These are phyloP conservation scores for Chloroceryle amazona DNA, from an alignment of 2,797 vertebrate genomes.

Conservation along the genomic window DNA sequence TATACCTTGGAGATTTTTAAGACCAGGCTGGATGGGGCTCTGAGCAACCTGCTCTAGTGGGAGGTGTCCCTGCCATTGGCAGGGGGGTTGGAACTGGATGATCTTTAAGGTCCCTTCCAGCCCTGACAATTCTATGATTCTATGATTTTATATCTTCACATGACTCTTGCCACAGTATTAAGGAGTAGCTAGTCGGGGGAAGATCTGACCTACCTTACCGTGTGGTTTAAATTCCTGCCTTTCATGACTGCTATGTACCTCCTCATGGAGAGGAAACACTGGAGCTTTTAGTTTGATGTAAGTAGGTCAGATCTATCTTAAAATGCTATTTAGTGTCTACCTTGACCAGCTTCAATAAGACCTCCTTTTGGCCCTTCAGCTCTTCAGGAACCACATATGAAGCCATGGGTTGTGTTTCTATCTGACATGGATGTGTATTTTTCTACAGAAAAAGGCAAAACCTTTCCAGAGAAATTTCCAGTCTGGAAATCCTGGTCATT, in stretches of 20 bases:
- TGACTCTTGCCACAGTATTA: neutral
- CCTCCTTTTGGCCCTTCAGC: neutral
- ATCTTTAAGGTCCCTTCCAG: no score
- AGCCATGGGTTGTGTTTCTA: neutral
- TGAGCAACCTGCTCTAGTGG: no score
- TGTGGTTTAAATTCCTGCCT: neutral
- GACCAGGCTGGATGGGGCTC: no score
- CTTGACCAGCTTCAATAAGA: neutral
- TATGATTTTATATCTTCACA: neutral
- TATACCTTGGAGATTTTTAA: no score
- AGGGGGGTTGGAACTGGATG: no score
- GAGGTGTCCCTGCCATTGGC: no score
- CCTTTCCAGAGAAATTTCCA: constrained; percentile 13
- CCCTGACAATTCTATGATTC: no score
- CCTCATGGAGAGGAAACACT: neutral
- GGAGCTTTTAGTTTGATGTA: neutral
- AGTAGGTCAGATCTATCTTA: neutral
- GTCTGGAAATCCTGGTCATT: neutral
- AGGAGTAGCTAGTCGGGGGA: neutral
- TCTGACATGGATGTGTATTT: neutral
- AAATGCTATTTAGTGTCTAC: neutral
- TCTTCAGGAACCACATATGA: neutral
- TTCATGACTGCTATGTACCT: neutral
- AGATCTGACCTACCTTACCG: neutral
- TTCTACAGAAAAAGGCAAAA: constrained; percentile 3